These are phyloP conservation scores for Ormia ochracea DNA, from an alignment of 2,888 invertebrate species.

Conservation along the genomic window DNA sequence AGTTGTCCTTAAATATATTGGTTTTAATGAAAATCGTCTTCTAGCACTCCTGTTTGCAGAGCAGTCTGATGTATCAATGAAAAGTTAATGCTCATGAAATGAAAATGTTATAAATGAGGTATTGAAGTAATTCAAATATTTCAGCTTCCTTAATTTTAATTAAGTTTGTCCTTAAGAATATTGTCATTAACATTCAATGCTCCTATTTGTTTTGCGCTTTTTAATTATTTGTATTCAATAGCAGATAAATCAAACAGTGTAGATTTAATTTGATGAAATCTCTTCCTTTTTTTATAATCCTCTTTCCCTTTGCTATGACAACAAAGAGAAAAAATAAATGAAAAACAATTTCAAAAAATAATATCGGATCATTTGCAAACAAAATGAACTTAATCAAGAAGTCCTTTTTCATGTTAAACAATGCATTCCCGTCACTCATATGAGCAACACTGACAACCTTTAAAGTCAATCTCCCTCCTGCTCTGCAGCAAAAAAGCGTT, in stretches of 20 bases:
- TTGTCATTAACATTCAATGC: not conserved
- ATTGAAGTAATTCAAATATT: not conserved
- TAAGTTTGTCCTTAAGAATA: not conserved
- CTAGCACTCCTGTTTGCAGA: too few relatives aligned
- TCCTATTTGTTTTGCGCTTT: not conserved
- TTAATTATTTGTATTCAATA: slow-evolving; percentile 13
- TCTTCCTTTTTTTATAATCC: not conserved
- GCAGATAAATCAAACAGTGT: slow-evolving; percentile 17
- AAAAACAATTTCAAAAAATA: not conserved
- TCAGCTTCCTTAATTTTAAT: not conserved
- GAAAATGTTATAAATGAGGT: too few relatives aligned
- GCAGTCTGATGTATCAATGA: too few relatives aligned
- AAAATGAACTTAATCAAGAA: slow-evolving; percentile 35
- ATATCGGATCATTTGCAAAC: slow-evolving; percentile 11
- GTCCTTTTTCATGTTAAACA: slow-evolving; percentile 35
- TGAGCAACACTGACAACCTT: not conserved
- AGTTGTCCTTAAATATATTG: too few relatives aligned
- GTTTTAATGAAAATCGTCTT: too few relatives aligned
- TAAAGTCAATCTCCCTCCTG: not conserved
- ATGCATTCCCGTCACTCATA: not conserved
- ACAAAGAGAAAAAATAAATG: not conserved
- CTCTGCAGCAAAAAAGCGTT: too few relatives aligned
- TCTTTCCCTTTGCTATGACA: not conserved
- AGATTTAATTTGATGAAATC: slow-evolving; percentile 12
- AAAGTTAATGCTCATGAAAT: too few relatives aligned